A percentile compares a stretch with the other conserved stretches of the same genome.
Evolutionary conservation across 1,140 invertebrate genomes (phyloP).

Genomic region (Drosophila bipectinata): DNA sequence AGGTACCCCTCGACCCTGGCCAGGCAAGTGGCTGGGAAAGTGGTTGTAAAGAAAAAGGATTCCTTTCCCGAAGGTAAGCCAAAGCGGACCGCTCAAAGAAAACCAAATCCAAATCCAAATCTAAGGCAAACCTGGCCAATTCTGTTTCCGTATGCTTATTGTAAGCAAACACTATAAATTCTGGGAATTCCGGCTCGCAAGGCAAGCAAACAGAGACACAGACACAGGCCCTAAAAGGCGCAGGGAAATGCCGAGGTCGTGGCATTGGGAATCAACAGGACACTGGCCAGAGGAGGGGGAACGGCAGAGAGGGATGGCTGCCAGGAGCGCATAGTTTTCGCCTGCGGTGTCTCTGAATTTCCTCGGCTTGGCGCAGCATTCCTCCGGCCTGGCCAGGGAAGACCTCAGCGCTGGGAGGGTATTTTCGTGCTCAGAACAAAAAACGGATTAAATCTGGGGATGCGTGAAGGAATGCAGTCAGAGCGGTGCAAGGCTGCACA

Average conservation of each 20-base stretch:
- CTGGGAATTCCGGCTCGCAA: slow-evolving; percentile 32
- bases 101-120: slow-evolving; percentile 8
- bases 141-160: slow-evolving; percentile 61
- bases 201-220: slow-evolving; percentile 25
- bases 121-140: slow-evolving; percentile 29
- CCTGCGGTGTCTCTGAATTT: slow-evolving; percentile 16
- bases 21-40: not conserved
- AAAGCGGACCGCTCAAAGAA: slow-evolving; percentile 18
- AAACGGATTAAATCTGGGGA: slow-evolving; percentile 53
- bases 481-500: not conserved
- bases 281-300: not conserved
- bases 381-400: slow-evolving; percentile 6
- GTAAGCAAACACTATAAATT: slow-evolving; percentile 53
- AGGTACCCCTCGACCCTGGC: slow-evolving; percentile 5
- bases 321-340: slow-evolving; percentile 15
- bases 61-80: slow-evolving; percentile 17
- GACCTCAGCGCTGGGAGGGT: slow-evolving; percentile 4
- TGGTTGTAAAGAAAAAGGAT: slow-evolving; percentile 23
- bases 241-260: slow-evolving; percentile 22
- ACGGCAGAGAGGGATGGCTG: not conserved
- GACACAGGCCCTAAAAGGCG: slow-evolving; percentile 4
- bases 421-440: slow-evolving; percentile 42
- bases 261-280: slow-evolving; percentile 35
- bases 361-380: slow-evolving; percentile 5
- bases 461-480: slow-evolving; percentile 56